Evolutionary conservation across 2,113 vertebrate species (phyloP).

Genomic region (Columba janthina): DNA sequence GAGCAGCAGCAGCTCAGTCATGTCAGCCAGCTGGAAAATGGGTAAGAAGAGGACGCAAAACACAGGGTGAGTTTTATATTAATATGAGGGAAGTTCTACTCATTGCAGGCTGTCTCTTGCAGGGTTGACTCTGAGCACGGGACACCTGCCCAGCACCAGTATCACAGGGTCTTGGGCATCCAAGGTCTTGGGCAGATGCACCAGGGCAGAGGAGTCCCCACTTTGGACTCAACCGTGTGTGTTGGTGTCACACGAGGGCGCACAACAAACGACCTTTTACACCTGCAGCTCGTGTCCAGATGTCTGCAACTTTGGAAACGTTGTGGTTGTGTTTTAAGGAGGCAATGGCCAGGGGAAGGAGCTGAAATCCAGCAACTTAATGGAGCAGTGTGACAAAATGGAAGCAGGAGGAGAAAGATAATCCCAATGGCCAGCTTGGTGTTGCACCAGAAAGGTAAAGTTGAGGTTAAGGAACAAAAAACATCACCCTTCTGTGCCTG

Average conservation of each 20-base stretch:
- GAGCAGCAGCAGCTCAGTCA: not conserved
- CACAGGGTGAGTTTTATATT: fast-evolving
- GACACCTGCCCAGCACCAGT: too few species aligned
- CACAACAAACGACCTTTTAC: not conserved
- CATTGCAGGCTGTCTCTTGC: not conserved
- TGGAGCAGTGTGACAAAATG: not conserved
- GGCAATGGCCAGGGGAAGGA: not conserved
- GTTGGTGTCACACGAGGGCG: not conserved
- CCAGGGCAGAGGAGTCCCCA: not conserved
- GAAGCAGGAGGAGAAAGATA: not conserved
- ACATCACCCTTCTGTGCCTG: not conserved
- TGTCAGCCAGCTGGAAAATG: not conserved
- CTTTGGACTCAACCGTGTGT: fast-evolving
- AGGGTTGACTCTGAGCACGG: not conserved
- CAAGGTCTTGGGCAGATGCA: not conserved
- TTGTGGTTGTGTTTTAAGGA: not conserved
- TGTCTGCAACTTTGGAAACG: fast-evolving
- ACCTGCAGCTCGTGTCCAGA: fast-evolving
- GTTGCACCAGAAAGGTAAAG: not conserved
- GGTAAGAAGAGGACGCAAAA: not conserved
- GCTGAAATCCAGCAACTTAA: not conserved
- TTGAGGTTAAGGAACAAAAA: not conserved
- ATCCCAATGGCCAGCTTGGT: not conserved
- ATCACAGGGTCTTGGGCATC: too few species aligned
- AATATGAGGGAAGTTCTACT: not conserved